Evolutionary conservation across 2,113 vertebrate genomes (phyloP), one percentile per base, ranked within the genome.

Genomic region (Tachysurus fulvidraco): DNA sequence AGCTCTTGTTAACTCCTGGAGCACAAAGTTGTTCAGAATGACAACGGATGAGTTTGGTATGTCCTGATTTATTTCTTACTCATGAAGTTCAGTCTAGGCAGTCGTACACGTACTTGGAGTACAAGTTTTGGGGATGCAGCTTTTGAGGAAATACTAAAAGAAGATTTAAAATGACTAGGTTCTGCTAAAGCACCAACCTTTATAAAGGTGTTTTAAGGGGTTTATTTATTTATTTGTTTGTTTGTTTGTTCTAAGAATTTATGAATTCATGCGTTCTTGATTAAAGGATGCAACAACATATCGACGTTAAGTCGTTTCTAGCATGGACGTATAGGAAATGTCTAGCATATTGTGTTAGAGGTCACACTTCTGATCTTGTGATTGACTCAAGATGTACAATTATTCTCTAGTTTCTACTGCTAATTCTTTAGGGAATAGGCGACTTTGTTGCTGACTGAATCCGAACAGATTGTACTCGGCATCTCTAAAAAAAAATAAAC

Each of bases 401-500:
- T 16, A 21, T 36, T 5, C 10, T 5, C 17, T 28, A 16, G 5
- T 11, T 4, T 25, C 62, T 60, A 3, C 41, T 25, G 55, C 54
- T n/a, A 8, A n/a, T 50, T 83, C 67, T 50, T 81, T 52, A 14
- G 62, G 71, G 62, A 36, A 13, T 57, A 55, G 28, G 52, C 23
- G 23, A 57, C 36, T 5, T 11, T 30, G 57, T 57, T 30, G 50
- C 54, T 71, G 41, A 28, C 41, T 62, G 3, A 16, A 55, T 88
- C 73, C 57, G 90, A 89, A 92, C 90, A 91, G 83, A 78, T 87
- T 91, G 90, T 91, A 81, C 88, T 87, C 89, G 84, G 85, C 86
- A 80, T 73, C 88, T 87, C 69, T 36, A 36, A 36, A 36, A 36
- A 44, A 81, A 89, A 88, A 92, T 93, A 94, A 95, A 94, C 93